Evolutionary conservation across 2,888 invertebrate genomes (phyloP).

Genomic region (Callyntrura sp.): DNA sequence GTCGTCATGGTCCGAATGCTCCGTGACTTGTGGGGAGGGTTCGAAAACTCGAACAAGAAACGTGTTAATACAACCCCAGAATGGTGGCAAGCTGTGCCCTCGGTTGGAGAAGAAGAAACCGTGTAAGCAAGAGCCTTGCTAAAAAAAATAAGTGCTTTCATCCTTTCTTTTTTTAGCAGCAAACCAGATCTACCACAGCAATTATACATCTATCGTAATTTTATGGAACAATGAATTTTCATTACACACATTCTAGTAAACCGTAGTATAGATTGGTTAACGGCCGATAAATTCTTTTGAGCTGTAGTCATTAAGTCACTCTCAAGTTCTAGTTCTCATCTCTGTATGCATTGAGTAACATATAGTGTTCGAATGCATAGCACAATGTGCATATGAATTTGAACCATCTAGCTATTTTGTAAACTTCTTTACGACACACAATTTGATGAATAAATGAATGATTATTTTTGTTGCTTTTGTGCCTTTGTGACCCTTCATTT

Average conservation of each 20-base stretch:
- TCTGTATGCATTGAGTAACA: too few species aligned
- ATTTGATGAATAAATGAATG: constrained; percentile 33
- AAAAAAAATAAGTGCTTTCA: constrained; percentile 46
- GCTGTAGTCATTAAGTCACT: too few species aligned
- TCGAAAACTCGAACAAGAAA: constrained; percentile 88
- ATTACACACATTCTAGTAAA: not conserved
- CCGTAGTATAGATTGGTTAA: not conserved
- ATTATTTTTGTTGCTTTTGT: constrained; percentile 53
- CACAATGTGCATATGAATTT: not conserved
- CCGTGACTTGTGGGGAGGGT: constrained; percentile 94
- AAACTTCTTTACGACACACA: not conserved
- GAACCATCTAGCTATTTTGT: not conserved
- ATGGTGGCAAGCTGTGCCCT: constrained; percentile 81
- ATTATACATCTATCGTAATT: too few species aligned
- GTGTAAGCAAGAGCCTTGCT: constrained; percentile 73
- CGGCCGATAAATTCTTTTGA: too few species aligned
- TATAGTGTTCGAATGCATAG: too few species aligned
- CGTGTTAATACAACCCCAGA: constrained; percentile 73
- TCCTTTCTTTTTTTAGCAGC: not conserved
- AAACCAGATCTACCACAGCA: not conserved
- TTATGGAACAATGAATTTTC: too few species aligned
- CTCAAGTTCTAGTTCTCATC: too few species aligned
- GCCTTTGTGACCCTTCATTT: not conserved
- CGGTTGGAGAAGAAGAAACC: constrained; percentile 77
- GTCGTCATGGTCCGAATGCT: constrained; percentile 97